Percentiles rank a stretch among this genome's conserved stretches.
These are phyloP conservation scores for Alviniconcha marisindica DNA, from an alignment of 1,140 invertebrate species.

Conservation along the genomic window DNA sequence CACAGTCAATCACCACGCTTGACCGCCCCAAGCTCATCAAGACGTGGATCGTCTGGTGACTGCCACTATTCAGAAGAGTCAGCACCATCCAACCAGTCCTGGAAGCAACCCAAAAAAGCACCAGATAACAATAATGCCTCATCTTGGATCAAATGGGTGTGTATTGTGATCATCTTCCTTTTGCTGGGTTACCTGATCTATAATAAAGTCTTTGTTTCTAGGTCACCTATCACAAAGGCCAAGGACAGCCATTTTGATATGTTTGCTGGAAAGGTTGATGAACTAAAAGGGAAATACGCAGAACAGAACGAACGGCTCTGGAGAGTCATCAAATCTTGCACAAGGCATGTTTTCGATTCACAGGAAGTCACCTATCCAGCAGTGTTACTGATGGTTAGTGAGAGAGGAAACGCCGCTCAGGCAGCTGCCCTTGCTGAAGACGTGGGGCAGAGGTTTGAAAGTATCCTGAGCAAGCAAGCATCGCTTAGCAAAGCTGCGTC, in stretches of 20 bases:
- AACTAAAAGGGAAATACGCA: conserved; percentile 33
- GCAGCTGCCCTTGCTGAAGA: conserved; percentile 10
- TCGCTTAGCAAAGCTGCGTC: conserved; percentile 33
- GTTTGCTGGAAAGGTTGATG: neutral
- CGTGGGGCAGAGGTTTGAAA: conserved; percentile 26
- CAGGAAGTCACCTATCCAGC: conserved; percentile 53
- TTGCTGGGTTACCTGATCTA: neutral
- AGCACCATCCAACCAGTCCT: too few relatives aligned
- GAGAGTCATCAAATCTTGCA: conserved; percentile 44
- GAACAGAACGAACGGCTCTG: conserved; percentile 49
- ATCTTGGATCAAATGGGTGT: too few relatives aligned
- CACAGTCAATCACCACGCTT: too few relatives aligned
- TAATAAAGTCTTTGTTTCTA: too few relatives aligned
- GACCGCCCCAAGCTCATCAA: too few relatives aligned
- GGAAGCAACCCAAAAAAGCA: too few relatives aligned
- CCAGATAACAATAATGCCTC: too few relatives aligned
- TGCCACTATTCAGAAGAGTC: too few relatives aligned
- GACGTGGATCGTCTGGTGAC: too few relatives aligned
- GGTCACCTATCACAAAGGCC: too few relatives aligned
- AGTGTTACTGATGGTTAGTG: conserved; percentile 51
- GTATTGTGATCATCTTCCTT: neutral
- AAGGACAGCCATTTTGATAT: neutral
- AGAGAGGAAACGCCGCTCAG: conserved; percentile 20
- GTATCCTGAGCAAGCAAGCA: conserved; percentile 43
- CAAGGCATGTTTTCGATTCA: conserved; percentile 48